Base-by-base conservation (phyloP, 2,888 invertebrate genomes). In the Standfussiana lucernea region DNA sequence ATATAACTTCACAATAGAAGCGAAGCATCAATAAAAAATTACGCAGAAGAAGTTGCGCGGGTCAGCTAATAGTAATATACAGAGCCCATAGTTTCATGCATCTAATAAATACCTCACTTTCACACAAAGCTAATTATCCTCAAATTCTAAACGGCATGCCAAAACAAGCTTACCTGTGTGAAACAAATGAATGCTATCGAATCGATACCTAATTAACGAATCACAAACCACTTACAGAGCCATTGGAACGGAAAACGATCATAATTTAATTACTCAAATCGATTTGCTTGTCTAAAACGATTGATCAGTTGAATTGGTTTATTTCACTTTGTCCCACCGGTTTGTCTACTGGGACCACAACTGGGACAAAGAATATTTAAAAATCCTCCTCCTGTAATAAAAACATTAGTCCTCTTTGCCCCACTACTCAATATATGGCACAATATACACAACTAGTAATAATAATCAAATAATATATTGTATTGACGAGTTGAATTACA, bases 251-350 rank as follows among this genome's bases (percentile, higher is more conserved):
- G 66, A 71, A 77, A 78, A 83, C 75, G 47, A 75, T 86, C 67
- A 67, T 86, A 78, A 86, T 86, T 79, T 68, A 79, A 84, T 83
- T 68, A 79, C 53, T 64, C 61, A 53, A 74, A 84, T 83, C 73
- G 83, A 76, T 79, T 72, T 72, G 75, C 71, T 86, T 83, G 75
- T 72, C 84, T 76, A 75, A 73, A 72, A 68, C 69, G 71, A 85
- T 85, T 78, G 74, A 77, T 83, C 82, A 64, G n/a, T 28, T 64
- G 40, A 21, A 61, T 18, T 61, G 35, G 35, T 35, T 32, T 35
- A 18, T 61, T 61, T 0, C 35, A 35, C 10, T 61, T 61, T 61
- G 61, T 35, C 5, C 61, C 35, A 21, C 21, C 35, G 61, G 21
- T 21, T 61, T 21, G 59, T 21, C 10, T n/a, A n/a, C n/a, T n/a